A percentile compares a stretch with the other conserved stretches of the same genome.
Evolutionary conservation across 2,797 vertebrate genomes (phyloP).

Genomic region (Megaceryle alcyon): DNA sequence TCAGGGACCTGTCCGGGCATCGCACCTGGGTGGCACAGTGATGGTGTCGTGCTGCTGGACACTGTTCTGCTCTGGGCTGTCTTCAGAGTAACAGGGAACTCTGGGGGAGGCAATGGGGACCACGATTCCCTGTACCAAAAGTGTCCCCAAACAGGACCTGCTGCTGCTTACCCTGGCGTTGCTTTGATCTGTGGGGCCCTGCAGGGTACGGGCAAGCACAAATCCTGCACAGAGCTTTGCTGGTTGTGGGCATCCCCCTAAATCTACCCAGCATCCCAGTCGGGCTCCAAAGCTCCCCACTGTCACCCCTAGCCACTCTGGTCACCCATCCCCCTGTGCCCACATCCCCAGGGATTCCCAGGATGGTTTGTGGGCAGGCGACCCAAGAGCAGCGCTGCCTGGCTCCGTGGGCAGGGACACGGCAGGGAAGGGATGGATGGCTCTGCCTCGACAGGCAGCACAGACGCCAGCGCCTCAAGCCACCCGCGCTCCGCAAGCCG

Average conservation of each 20-base stretch:
- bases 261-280: not conserved
- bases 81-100: not conserved
- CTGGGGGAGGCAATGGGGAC: not conserved
- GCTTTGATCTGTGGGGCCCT: not conserved
- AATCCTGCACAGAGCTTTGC: not conserved
- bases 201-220: not conserved
- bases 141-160: not conserved
- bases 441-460: slow-evolving; percentile 32
- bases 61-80: not conserved
- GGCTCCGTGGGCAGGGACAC: not conserved
- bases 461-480: not conserved
- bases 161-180: not conserved
- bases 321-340: rapidly evolving
- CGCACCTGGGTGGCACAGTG: rapidly evolving
- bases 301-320: rapidly evolving
- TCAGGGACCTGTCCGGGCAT: not conserved
- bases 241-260: rapidly evolving
- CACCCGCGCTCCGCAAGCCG: not conserved
- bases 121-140: not conserved
- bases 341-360: not conserved
- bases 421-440: not conserved
- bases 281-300: rapidly evolving
- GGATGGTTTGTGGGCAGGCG: not conserved
- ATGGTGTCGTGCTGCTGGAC: rapidly evolving
- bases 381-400: not conserved